These are phyloP conservation scores for Heliconius eleuchia DNA, from an alignment of 1,140 invertebrate species.

Conservation along the genomic window DNA sequence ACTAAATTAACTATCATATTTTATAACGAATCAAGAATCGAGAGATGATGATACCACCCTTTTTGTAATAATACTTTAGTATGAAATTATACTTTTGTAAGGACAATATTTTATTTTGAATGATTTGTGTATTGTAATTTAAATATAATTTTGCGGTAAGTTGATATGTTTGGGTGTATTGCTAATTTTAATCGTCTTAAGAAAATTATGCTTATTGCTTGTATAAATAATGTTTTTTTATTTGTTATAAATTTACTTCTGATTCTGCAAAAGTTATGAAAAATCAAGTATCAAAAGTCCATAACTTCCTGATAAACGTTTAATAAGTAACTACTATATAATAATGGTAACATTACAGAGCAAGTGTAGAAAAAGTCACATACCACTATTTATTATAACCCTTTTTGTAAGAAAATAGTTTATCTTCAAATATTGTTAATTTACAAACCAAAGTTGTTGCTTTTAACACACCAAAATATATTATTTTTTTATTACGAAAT, in stretches of 20 bases:
- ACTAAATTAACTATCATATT: slow-evolving; percentile 68
- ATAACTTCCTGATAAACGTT: neutral
- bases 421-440: no score
- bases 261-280: neutral
- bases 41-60: slow-evolving; percentile 50
- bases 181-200: slow-evolving; percentile 14
- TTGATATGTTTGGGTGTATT: neutral
- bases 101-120: neutral
- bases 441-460: neutral
- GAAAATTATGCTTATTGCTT: neutral
- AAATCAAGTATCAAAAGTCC: neutral
- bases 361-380: no score
- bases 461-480: no score
- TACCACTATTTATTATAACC: no score
- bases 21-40: slow-evolving; percentile 42
- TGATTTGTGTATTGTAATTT: slow-evolving; percentile 1
- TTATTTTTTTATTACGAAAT: neutral
- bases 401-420: no score
- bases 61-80: no score
- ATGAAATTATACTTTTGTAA: neutral
- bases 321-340: no score
- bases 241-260: neutral
- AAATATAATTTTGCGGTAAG: neutral
- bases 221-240: neutral
- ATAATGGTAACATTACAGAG: no score